These are phyloP conservation scores for Trachops cirrhosus DNA, from an alignment of 2,797 vertebrate species.

Conservation along the genomic window DNA sequence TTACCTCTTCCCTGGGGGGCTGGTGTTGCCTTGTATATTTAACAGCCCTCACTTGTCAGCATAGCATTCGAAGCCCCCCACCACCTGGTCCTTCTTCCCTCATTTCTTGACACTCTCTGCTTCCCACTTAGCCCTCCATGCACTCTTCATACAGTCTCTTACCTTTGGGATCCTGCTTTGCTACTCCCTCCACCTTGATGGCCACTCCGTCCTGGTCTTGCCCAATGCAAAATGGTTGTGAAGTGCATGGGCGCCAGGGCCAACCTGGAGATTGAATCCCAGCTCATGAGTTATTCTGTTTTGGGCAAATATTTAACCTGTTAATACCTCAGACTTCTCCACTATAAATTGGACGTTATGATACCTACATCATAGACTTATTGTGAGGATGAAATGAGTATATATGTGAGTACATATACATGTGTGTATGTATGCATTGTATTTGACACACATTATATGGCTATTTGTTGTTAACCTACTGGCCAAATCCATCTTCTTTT, in stretches of 20 bases:
- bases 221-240: neutral
- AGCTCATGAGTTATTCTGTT: neutral
- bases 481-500: neutral
- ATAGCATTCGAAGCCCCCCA: neutral
- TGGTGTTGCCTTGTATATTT: neutral
- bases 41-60: neutral
- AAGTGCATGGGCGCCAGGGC: neutral
- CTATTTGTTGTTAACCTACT: neutral
- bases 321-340: neutral
- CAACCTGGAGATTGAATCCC: neutral
- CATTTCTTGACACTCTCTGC: neutral
- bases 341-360: neutral
- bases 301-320: neutral
- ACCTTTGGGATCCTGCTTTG: neutral
- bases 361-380: neutral
- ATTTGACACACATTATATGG: neutral
- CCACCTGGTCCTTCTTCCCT: neutral
- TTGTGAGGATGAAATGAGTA: neutral
- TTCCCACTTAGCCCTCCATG: neutral
- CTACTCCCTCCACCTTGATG: neutral
- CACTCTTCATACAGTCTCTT: neutral
- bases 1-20: accelerated
- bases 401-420: accelerated
- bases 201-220: neutral
- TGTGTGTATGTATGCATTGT: neutral